Conservation (phyloP, 2,888 invertebrate species). For the Notocelia uddmanniana region DNA sequence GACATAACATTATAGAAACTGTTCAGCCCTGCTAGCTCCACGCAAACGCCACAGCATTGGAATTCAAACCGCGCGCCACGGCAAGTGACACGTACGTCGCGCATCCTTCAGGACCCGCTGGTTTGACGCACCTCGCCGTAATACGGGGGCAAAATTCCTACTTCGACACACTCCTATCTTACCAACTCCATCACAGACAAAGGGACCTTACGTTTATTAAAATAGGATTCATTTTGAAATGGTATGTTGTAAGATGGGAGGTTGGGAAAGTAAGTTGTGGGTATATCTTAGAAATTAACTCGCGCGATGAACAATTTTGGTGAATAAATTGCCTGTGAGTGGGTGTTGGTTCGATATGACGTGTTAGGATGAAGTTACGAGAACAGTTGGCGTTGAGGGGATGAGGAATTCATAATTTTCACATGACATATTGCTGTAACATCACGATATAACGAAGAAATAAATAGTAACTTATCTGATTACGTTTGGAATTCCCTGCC, state of each 20-base stretch:
- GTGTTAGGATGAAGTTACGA: conserved; percentile 1
- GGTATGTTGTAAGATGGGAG: not conserved
- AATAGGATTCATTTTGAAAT: not conserved
- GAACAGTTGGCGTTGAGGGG: not conserved
- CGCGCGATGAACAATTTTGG: conserved; percentile 44
- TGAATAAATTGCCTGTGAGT: conserved; percentile 38
- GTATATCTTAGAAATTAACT: conserved; percentile 42
- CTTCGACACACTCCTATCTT: conserved; percentile 11
- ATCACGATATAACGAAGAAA: not conserved
- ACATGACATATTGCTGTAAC: not conserved
- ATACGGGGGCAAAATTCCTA: not conserved
- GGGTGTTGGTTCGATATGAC: conserved; percentile 35
- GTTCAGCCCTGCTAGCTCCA: conserved; percentile 29
- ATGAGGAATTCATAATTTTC: not conserved
- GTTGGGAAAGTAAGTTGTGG: not conserved
- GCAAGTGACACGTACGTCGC: conserved; percentile 61
- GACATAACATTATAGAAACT: not conserved
- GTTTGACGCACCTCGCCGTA: conserved; percentile 46
- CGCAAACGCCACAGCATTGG: conserved; percentile 54
- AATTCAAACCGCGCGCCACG: conserved; percentile 55
- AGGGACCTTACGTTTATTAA: not conserved
- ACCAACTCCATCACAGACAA: not conserved
- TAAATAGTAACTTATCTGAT: no score
- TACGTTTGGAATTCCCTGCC: no score
- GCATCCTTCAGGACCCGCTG: conserved; percentile 64